Evolutionary conservation across 2,797 vertebrate species (phyloP).

Genomic region (Macroramphosus scolopax): DNA sequence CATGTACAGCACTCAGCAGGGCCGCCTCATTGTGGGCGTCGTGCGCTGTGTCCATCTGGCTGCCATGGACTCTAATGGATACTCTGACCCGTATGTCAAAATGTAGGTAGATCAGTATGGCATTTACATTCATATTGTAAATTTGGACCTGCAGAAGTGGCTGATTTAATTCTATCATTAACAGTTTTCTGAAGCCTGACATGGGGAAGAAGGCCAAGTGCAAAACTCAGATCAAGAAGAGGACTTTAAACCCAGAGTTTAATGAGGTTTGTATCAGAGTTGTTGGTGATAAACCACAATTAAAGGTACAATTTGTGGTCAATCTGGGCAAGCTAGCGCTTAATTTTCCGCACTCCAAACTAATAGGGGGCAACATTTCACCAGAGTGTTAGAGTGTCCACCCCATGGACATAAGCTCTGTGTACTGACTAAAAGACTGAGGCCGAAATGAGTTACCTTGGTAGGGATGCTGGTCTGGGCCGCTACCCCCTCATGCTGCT

Average conservation of each 20-base stretch:
- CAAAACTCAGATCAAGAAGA: constrained; percentile 99
- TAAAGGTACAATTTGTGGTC: no score
- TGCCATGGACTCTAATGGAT: constrained; percentile 96
- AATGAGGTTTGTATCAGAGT: constrained; percentile 84
- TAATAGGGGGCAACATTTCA: no score
- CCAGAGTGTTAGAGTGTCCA: no score
- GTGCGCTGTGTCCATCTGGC: constrained; percentile 94
- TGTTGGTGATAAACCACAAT: background rate
- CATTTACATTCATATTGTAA: background rate
- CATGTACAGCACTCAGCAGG: constrained; percentile 92
- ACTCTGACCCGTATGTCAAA: constrained; percentile 97
- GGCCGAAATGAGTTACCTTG: no score
- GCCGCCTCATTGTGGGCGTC: constrained; percentile 88
- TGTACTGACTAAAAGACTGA: no score
- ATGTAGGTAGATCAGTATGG: constrained; percentile 75
- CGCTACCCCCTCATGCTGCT: no score
- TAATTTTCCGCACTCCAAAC: no score
- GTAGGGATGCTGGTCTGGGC: no score
- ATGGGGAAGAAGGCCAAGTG: constrained; percentile 97
- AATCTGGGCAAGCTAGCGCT: no score
- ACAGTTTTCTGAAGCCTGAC: constrained; percentile 94
- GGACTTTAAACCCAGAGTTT: constrained; percentile 96
- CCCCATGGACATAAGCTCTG: no score
- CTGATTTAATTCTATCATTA: constrained; percentile 12
- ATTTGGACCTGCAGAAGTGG: background rate